Percentiles rank a stretch among this genome's conserved stretches.
Evolutionary conservation across 1,140 invertebrate genomes (phyloP).

Genomic region (Lamellibrachia luymesi): DNA sequence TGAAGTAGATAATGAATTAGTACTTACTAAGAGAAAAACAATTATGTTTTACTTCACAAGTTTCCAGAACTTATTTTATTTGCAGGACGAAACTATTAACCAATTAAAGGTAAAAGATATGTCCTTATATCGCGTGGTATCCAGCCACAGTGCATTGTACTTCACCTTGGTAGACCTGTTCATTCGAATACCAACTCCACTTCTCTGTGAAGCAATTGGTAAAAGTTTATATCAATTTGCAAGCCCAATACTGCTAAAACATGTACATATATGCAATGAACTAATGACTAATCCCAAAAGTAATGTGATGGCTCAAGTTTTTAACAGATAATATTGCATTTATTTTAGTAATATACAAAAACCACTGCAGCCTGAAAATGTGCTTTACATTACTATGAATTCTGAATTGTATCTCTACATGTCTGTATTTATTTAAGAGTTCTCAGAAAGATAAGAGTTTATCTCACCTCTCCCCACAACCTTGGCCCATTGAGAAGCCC

Average conservation of each 20-base stretch:
- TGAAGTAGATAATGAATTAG: too few species aligned
- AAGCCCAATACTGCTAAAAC: too few species aligned
- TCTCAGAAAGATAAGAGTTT: conserved; percentile 4
- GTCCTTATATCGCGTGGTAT: neutral
- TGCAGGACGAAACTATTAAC: neutral
- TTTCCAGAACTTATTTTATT: neutral
- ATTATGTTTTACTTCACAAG: neutral
- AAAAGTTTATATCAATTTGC: too few species aligned
- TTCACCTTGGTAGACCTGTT: too few species aligned
- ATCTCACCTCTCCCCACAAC: neutral
- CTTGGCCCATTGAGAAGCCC: neutral
- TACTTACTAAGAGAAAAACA: neutral
- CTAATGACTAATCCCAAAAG: neutral
- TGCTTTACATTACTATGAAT: neutral
- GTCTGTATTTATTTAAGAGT: neutral
- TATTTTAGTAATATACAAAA: neutral
- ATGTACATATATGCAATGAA: neutral
- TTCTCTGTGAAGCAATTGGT: too few species aligned
- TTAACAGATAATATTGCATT: neutral
- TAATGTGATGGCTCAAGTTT: neutral
- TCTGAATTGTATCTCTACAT: neutral
- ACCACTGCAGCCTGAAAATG: neutral
- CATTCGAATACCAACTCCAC: too few species aligned
- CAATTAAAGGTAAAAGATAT: neutral
- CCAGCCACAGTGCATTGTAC: too few species aligned